Evolutionary conservation across 1,140 invertebrate genomes (phyloP), one percentile per base, ranked within the genome.

Genomic region (Ceratosolen fusciceps): DNA sequence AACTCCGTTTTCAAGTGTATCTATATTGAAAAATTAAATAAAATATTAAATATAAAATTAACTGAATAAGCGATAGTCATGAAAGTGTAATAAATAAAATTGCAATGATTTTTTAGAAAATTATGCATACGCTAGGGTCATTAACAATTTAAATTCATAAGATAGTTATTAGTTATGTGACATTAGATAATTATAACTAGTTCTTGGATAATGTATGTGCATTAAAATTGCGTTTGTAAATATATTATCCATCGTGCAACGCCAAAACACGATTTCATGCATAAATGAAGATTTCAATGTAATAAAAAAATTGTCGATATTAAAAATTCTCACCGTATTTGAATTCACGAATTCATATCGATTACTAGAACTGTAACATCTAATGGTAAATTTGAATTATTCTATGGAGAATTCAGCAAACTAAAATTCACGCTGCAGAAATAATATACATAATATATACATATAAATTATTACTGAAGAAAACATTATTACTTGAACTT

Each of bases 321-420:
- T 24, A 39, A 12, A 74, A 60, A 58, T 56, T 73, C 54, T 60
- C n/a, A n/a, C 2, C n/a, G 16, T 24, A 58, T 60, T 74, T 7
- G 8, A 74, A 60, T 73, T 52, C 26, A 56, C 31, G 14, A 16
- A 73, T 56, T 9, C 8, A 73, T 43, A 56, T 56, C 5, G 12
- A 43, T 43, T 43, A 5, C 39, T 43, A 43, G n/a, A n/a, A n/a
- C n/a, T n/a, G n/a, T n/a, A n/a, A n/a, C n/a, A n/a, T n/a, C n/a
- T n/a, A n/a, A n/a, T n/a, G n/a, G n/a, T n/a, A n/a, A n/a, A n/a
- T n/a, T n/a, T n/a, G n/a, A n/a, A n/a, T n/a, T n/a, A n/a, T n/a
- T n/a, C n/a, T n/a, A n/a, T n/a, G n/a, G n/a, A n/a, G n/a, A n/a
- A n/a, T n/a, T n/a, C n/a, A n/a, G n/a, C n/a, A n/a, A n/a, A n/a